Conservation (phyloP, 2,888 invertebrate species). For the Drosophila subquinaria region DNA sequence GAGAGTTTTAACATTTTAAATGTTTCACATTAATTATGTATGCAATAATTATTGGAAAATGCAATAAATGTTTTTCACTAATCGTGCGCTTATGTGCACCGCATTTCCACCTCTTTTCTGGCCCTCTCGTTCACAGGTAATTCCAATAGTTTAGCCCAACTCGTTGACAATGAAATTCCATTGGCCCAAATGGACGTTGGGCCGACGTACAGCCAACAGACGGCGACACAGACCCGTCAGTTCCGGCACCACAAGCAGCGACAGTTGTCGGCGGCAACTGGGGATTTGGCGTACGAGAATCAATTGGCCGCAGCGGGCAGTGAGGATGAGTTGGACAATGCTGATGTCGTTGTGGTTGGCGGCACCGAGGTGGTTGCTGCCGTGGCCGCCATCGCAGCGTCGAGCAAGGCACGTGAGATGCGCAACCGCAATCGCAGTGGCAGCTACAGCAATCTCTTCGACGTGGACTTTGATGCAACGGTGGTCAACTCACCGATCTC, state of each 20-base stretch:
- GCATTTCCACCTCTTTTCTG: conserved; percentile 12
- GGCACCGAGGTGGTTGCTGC: conserved; percentile 84
- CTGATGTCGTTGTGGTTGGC: conserved; percentile 80
- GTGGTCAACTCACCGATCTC: conserved; percentile 45
- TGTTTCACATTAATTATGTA: conserved; percentile 69
- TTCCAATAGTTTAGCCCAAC: conserved; percentile 89
- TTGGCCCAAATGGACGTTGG: conserved; percentile 86
- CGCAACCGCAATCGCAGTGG: conserved; percentile 83
- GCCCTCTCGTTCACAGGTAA: conserved; percentile 86
- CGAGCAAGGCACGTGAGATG: conserved; percentile 80
- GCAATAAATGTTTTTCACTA: conserved; percentile 47
- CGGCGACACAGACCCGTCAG: conserved; percentile 70
- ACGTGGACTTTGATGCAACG: conserved; percentile 80
- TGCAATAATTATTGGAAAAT: conserved; percentile 29
- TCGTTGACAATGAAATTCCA: conserved; percentile 89
- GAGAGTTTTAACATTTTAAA: conserved; percentile 71
- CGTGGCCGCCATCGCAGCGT: conserved; percentile 84
- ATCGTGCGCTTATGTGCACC: conserved; percentile 40
- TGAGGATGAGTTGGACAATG: conserved; percentile 75
- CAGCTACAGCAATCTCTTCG: conserved; percentile 85
- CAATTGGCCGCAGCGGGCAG: conserved; percentile 67
- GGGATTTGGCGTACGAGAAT: conserved; percentile 66
- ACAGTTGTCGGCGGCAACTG: conserved; percentile 35
- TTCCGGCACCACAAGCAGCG: conserved; percentile 83
- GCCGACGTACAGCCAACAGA: conserved; percentile 71